Conservation (phyloP, 2,888 invertebrate genomes). For the Tigriopus californicus region DNA sequence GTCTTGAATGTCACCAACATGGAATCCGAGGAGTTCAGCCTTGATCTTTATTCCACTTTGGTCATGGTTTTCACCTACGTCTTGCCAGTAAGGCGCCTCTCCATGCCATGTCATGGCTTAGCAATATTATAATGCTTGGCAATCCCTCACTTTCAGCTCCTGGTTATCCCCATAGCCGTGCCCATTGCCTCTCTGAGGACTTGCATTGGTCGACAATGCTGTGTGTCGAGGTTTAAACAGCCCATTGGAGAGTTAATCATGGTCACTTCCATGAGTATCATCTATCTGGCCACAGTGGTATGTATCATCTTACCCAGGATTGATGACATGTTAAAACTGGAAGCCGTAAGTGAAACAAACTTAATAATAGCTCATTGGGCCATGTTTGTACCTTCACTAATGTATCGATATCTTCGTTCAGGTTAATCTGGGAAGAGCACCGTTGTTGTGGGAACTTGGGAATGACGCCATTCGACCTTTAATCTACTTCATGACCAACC, state of each 20-base stretch:
- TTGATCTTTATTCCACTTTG: slow-evolving; percentile 6
- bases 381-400: too few relatives aligned
- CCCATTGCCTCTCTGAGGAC: slow-evolving; percentile 1
- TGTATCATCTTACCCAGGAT: slow-evolving; percentile 10
- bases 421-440: slow-evolving; percentile 6
- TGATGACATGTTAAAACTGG: neutral
- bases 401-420: neutral
- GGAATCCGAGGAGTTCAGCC: neutral
- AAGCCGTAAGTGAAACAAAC: neutral
- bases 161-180: slow-evolving; percentile 1
- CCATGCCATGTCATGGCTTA: neutral
- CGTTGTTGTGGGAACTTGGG: slow-evolving; percentile 6
- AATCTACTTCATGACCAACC: slow-evolving; percentile 2
- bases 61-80: slow-evolving; percentile 3
- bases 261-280: neutral
- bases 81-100: neutral
- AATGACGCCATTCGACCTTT: slow-evolving; percentile 6
- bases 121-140: neutral
- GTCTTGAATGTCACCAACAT: neutral
- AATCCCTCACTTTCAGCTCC: neutral
- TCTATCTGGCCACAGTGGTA: slow-evolving; percentile 3
- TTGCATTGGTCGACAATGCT: slow-evolving; percentile 8
- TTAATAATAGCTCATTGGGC: too few relatives aligned
- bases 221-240: slow-evolving; percentile 6
- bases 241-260: slow-evolving; percentile 8